Evolutionary conservation across 2,113 vertebrate species (phyloP).

Genomic region (Natator depressus): DNA sequence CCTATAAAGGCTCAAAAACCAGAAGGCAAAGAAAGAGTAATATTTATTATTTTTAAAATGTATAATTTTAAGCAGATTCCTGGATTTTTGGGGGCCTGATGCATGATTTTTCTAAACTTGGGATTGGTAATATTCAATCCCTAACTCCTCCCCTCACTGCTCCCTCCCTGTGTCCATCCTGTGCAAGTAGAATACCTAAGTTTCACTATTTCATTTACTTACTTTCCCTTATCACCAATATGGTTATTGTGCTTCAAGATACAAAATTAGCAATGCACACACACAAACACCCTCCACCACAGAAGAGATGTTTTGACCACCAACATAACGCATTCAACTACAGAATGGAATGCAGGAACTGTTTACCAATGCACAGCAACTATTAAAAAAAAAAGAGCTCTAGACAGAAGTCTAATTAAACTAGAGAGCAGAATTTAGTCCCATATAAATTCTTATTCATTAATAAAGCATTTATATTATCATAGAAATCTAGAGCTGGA

Average conservation of each 20-base stretch:
- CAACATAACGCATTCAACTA: neutral
- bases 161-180: neutral
- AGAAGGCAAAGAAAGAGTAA: neutral
- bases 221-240: neutral
- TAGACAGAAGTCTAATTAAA: neutral
- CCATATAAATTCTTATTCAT: neutral
- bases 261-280: neutral
- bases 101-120: neutral
- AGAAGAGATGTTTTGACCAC: neutral
- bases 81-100: neutral
- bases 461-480: neutral
- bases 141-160: neutral
- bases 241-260: neutral
- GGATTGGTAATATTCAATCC: neutral
- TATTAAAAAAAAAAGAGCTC: neutral
- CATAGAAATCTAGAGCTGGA: too few relatives aligned
- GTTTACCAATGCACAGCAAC: neutral
- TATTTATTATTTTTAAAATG: neutral
- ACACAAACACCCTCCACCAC: neutral
- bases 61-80: neutral
- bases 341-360: neutral
- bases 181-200: neutral
- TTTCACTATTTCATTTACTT: neutral
- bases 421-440: neutral
- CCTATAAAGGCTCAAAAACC: neutral